A percentile compares a stretch with the other conserved stretches of the same genome.
Evolutionary conservation across 2,888 invertebrate species (phyloP).

Genomic region (Drosophila hawaiiensis): DNA sequence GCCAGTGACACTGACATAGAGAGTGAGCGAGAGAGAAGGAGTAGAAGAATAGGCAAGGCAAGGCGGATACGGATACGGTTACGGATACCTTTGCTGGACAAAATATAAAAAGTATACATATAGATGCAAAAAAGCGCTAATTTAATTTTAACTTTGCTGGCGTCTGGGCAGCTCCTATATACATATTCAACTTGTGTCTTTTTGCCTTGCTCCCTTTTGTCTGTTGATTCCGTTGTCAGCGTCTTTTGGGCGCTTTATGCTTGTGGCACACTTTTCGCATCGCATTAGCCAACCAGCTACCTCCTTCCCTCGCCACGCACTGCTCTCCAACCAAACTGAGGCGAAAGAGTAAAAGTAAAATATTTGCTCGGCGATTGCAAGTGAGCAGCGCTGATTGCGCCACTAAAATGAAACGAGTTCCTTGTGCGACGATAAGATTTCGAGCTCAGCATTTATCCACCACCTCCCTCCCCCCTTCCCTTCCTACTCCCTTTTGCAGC

Average conservation of each 20-base stretch:
- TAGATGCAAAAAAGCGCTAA: conserved; percentile 57
- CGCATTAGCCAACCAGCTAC: conserved; percentile 56
- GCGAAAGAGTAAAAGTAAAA: conserved; percentile 78
- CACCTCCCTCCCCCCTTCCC: not conserved
- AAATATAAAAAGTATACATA: conserved; percentile 2
- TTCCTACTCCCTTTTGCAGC: too few species aligned
- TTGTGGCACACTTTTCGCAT: conserved; percentile 72
- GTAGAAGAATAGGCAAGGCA: not conserved
- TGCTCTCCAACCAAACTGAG: conserved; percentile 8
- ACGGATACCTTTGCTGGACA: conserved; percentile 42
- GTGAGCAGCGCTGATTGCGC: conserved; percentile 78
- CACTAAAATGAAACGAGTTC: conserved; percentile 77
- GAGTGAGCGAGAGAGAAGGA: not conserved
- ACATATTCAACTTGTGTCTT: conserved; percentile 9
- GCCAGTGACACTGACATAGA: conserved; percentile 62
- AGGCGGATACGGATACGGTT: conserved; percentile 37
- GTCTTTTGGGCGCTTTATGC: conserved; percentile 65
- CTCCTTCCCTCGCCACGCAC: not conserved
- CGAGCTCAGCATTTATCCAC: conserved; percentile 8
- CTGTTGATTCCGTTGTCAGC: conserved; percentile 73
- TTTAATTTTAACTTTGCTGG: conserved; percentile 76
- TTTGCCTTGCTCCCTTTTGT: conserved; percentile 48
- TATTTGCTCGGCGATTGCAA: conserved; percentile 78
- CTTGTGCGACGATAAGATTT: conserved; percentile 72
- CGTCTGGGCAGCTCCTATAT: conserved; percentile 21